phyloP scores from a whole-genome alignment of 2,113 vertebrate species.

The Antigone vipio region DNA sequence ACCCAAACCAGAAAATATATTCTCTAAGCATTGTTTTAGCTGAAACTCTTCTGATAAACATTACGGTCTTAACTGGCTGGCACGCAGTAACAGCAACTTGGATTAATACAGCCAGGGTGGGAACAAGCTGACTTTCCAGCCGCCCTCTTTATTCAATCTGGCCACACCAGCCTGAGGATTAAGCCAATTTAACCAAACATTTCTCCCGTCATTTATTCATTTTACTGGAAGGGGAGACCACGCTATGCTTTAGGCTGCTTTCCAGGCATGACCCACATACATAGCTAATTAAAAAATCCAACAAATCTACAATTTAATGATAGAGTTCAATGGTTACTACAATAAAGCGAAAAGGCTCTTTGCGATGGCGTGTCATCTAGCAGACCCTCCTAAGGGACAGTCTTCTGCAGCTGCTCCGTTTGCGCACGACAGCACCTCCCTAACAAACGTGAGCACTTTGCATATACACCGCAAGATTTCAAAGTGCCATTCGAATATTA shows the following conservation, averaged over 20 bases:
- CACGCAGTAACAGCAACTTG: neutral
- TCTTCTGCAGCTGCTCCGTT: neutral
- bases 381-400: neutral
- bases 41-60: neutral
- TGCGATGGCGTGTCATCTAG: accelerated
- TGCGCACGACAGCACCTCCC: neutral
- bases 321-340: neutral
- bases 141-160: neutral
- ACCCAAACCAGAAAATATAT: neutral
- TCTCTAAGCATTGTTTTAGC: neutral
- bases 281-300: neutral
- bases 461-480: neutral
- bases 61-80: neutral
- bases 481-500: neutral
- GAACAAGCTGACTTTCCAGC: neutral
- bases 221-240: neutral
- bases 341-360: neutral
- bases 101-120: neutral
- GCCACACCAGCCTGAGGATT: neutral
- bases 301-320: accelerated
- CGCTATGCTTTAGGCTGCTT: neutral
- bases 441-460: neutral
- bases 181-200: neutral
- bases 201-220: neutral
- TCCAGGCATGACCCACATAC: neutral